These are phyloP conservation scores for Hyphantria cunea DNA, from an alignment of 1,140 invertebrate species.

Conservation along the genomic window DNA sequence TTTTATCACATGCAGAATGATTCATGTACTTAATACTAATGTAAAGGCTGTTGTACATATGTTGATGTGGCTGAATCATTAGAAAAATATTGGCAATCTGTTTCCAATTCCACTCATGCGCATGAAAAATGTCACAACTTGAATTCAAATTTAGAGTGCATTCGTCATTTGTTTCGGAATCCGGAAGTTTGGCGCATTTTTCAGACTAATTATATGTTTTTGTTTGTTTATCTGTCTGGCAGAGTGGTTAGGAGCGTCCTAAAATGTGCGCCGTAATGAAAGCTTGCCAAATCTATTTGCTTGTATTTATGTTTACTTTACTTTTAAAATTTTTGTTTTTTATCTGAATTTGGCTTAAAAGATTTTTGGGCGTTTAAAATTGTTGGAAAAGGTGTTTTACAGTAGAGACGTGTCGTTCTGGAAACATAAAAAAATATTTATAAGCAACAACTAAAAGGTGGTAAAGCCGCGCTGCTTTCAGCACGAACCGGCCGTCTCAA, in stretches of 20 bases:
- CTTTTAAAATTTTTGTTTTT: not conserved
- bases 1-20: not conserved
- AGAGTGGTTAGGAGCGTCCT: not conserved
- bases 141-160: constrained; percentile 25
- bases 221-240: constrained; percentile 14
- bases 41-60: not conserved
- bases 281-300: constrained; percentile 1
- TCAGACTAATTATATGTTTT: constrained; percentile 2
- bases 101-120: constrained; percentile 9
- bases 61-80: constrained; percentile 1
- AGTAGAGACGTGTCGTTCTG: no score
- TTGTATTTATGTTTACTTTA: not conserved
- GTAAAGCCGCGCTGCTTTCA: no score
- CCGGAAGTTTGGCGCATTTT: constrained; percentile 36
- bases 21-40: not conserved
- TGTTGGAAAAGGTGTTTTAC: no score
- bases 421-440: no score
- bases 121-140: constrained; percentile 18
- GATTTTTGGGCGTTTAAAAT: no score
- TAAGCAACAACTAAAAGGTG: no score
- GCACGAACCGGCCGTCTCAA: no score
- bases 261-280: constrained; percentile 1
- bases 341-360: no score
- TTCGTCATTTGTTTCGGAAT: constrained; percentile 51
- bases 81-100: not conserved